Evolutionary conservation across 2,888 invertebrate species (phyloP).

Genomic region (Entomobrya multifasciata): DNA sequence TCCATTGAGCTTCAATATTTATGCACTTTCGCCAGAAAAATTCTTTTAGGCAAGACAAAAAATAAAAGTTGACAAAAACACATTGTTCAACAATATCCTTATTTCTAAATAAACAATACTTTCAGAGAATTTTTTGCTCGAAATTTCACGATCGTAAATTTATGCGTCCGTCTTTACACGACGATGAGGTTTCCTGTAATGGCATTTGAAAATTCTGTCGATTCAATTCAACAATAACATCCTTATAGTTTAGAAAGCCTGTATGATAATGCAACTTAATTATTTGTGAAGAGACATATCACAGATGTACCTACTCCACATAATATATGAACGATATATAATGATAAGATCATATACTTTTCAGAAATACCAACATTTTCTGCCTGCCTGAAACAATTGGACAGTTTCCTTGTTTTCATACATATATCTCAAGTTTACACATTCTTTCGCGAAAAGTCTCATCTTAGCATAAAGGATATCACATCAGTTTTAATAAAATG

Average conservation of each 20-base stretch:
- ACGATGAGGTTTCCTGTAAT: neutral
- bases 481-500: neutral
- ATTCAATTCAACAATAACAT: neutral
- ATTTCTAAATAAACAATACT: too few species aligned
- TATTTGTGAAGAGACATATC: too few species aligned
- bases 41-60: neutral
- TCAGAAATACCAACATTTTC: neutral
- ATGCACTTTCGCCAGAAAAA: neutral
- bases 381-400: constrained; percentile 38
- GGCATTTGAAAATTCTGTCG: neutral
- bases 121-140: neutral
- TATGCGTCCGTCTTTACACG: neutral
- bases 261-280: too few species aligned
- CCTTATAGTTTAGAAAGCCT: neutral
- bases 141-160: neutral
- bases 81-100: too few species aligned
- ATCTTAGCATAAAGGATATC: neutral
- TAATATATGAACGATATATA: neutral
- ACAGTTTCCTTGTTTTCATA: constrained; percentile 57
- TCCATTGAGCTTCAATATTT: constrained; percentile 8
- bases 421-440: constrained; percentile 35
- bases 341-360: neutral
- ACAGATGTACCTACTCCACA: neutral
- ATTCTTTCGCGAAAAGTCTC: constrained; percentile 15
- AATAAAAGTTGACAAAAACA: neutral